These are phyloP conservation scores for Hypocryptadius cinnamomeus DNA, from an alignment of 2,113 vertebrate species.

Conservation along the genomic window DNA sequence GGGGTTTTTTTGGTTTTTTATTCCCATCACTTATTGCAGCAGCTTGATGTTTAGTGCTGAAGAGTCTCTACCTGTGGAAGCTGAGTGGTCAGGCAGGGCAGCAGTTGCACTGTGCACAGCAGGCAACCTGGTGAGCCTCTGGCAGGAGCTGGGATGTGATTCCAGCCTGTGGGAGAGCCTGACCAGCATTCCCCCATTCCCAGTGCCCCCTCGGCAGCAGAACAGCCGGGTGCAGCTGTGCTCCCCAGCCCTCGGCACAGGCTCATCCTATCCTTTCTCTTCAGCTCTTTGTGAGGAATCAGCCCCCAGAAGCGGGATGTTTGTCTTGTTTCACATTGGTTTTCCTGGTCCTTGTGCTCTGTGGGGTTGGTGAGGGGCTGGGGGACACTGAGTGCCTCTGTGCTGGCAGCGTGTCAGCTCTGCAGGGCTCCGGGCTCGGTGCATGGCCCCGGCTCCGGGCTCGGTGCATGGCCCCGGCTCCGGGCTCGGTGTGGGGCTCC, in stretches of 20 bases:
- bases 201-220: accelerated
- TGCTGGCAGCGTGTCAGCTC: background rate
- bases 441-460: no score
- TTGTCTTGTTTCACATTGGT: background rate
- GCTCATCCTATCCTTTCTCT: background rate
- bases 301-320: accelerated
- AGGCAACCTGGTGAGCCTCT: background rate
- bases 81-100: background rate
- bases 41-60: background rate
- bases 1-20: background rate
- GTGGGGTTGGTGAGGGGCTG: background rate
- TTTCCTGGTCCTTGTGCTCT: background rate
- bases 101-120: background rate
- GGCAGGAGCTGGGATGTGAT: background rate
- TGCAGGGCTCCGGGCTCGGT: background rate
- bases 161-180: background rate
- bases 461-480: no score
- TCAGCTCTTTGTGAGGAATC: background rate
- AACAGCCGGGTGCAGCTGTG: accelerated
- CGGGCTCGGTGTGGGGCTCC: no score
- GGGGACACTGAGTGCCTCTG: background rate
- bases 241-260: accelerated
- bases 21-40: background rate
- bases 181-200: background rate
- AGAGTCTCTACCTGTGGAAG: background rate